Evolutionary conservation across 2,113 vertebrate species (phyloP).

Genomic region (Odocoileus virginianus): DNA sequence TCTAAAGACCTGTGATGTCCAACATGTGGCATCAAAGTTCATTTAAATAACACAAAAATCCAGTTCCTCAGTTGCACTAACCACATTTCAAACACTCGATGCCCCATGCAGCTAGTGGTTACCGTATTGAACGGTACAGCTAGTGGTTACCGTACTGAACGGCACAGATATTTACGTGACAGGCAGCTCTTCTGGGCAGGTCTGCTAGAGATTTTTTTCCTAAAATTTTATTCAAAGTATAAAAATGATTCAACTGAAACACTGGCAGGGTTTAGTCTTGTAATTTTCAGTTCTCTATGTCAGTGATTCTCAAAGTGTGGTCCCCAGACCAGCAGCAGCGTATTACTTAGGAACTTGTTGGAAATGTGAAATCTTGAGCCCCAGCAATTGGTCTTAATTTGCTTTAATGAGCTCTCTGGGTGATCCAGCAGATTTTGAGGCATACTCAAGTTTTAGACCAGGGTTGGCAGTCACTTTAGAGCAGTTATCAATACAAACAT

Average conservation of each 20-base stretch:
- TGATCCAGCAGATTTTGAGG: not conserved
- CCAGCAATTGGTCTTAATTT: not conserved
- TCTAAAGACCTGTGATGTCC: not conserved
- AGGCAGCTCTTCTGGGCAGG: not conserved
- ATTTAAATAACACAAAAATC: not conserved
- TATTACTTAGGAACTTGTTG: not conserved
- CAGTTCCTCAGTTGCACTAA: not conserved
- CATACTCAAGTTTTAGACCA: conserved; percentile 1
- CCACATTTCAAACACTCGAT: not conserved
- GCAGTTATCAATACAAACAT: not conserved
- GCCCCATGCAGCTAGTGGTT: not conserved
- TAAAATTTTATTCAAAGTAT: not conserved
- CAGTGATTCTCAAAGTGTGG: not conserved
- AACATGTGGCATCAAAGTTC: not conserved
- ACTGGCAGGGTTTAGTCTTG: not conserved
- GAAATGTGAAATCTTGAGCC: not conserved
- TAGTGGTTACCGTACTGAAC: not conserved
- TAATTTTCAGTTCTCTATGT: not conserved
- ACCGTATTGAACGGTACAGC: not conserved
- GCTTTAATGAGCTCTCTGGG: not conserved
- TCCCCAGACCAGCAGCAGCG: not conserved
- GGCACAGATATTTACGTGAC: not conserved
- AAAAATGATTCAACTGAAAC: not conserved
- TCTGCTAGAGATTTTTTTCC: not conserved
- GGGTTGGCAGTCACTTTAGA: not conserved